Evolutionary conservation across 1,140 invertebrate species (phyloP).

Genomic region (Saccostrea glomerata): DNA sequence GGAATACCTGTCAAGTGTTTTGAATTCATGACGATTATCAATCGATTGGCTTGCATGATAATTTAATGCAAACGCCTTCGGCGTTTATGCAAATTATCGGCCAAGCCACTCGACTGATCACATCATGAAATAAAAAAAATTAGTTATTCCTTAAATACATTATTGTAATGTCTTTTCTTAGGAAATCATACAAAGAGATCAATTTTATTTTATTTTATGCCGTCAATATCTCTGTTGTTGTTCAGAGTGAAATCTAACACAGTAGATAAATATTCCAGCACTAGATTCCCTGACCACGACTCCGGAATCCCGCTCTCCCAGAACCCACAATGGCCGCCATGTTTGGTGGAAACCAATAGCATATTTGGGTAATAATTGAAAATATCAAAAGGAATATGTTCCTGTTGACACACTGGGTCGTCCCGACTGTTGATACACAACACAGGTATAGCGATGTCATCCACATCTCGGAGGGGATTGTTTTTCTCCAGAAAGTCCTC

Average conservation of each 20-base stretch:
- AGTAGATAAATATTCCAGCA: constrained; percentile 66
- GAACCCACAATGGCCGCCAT: constrained; percentile 74
- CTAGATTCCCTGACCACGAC: constrained; percentile 65
- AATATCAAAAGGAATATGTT: constrained; percentile 67
- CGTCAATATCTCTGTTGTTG: constrained; percentile 9
- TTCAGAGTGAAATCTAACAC: constrained; percentile 63
- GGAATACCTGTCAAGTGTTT: no score
- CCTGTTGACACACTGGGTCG: constrained; percentile 66
- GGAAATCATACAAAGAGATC: neutral
- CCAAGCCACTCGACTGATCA: no score
- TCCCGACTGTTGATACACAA: constrained; percentile 73
- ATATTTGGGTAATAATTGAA: constrained; percentile 70
- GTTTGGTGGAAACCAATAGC: constrained; percentile 64
- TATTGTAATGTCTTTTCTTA: no score
- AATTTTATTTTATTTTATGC: neutral
- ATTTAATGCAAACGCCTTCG: no score
- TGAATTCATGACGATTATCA: no score
- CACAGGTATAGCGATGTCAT: constrained; percentile 75
- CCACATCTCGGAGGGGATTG: constrained; percentile 74
- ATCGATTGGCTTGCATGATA: no score
- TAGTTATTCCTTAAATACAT: no score
- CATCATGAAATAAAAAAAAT: no score
- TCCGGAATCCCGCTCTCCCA: constrained; percentile 57
- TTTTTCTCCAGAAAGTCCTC: constrained; percentile 73
- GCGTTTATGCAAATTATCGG: no score